These are phyloP conservation scores for Hippocampus zosterae DNA, from an alignment of 2,113 vertebrate species.

Conservation along the genomic window DNA sequence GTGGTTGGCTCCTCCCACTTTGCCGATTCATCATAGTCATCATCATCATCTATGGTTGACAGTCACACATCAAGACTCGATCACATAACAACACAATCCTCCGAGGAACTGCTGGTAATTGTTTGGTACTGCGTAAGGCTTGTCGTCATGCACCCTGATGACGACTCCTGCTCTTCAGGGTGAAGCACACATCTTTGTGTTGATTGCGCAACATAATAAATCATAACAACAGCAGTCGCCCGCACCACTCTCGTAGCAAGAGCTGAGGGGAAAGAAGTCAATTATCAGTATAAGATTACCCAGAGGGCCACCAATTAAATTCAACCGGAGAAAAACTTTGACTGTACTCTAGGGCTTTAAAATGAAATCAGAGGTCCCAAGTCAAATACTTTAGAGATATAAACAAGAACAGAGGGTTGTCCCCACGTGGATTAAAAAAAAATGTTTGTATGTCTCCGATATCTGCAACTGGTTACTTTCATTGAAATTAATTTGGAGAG, in stretches of 20 bases:
- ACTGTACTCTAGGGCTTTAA: conserved; percentile 40
- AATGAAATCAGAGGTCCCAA: conserved; percentile 18
- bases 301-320: conserved; percentile 62
- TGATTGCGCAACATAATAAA: conserved; percentile 15
- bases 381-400: not conserved
- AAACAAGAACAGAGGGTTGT: conserved; percentile 1
- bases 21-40: not conserved
- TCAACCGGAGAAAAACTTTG: conserved; percentile 41
- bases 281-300: conserved; percentile 55
- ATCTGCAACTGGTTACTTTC: not conserved
- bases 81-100: conserved; percentile 18
- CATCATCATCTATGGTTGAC: conserved; percentile 1
- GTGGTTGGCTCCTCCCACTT: not conserved
- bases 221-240: conserved; percentile 17
- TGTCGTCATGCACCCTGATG: conserved; percentile 10
- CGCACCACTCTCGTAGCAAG: conserved; percentile 35
- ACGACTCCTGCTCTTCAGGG: conserved; percentile 22
- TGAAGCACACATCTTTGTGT: conserved; percentile 29
- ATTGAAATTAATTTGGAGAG: not conserved
- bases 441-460: not conserved
- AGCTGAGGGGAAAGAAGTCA: conserved; percentile 51
- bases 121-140: not conserved
- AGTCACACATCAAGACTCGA: conserved; percentile 7
- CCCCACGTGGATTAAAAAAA: not conserved
- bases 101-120: conserved; percentile 6